Evolutionary conservation across 2,113 vertebrate species (phyloP).

Genomic region (Cinclus mexicanus): DNA sequence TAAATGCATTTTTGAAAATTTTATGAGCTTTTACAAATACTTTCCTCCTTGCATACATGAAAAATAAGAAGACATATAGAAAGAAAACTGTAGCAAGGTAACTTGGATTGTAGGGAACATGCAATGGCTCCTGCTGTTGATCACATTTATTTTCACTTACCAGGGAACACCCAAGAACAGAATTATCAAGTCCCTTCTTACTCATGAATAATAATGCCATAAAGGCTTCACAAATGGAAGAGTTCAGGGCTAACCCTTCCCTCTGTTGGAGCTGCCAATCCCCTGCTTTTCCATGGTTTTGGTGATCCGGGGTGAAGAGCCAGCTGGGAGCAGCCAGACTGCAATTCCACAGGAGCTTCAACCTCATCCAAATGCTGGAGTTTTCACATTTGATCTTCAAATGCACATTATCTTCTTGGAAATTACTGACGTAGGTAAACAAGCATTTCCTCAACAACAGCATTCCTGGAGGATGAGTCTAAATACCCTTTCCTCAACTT

Average conservation of each 20-base stretch:
- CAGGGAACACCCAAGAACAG: slow-evolving; percentile 64
- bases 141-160: slow-evolving; percentile 71
- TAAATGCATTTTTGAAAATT: background rate
- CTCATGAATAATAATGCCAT: slow-evolving; percentile 65
- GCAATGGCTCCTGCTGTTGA: slow-evolving; percentile 43
- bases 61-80: background rate
- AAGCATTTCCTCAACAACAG: slow-evolving; percentile 64
- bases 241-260: slow-evolving; percentile 43
- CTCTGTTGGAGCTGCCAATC: background rate
- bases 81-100: background rate
- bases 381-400: slow-evolving; percentile 36
- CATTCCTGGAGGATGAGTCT: slow-evolving; percentile 68
- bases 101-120: background rate
- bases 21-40: background rate
- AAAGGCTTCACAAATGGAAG: slow-evolving; percentile 6
- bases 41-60: background rate
- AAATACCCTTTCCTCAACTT: slow-evolving; percentile 71
- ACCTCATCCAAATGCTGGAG: background rate
- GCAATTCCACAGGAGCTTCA: background rate
- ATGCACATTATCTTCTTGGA: slow-evolving; percentile 65
- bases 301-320: background rate
- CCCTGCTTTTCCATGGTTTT: background rate
- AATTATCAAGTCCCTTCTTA: slow-evolving; percentile 67
- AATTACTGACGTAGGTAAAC: slow-evolving; percentile 70
- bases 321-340: background rate